These are phyloP conservation scores for Pangasianodon hypophthalmus DNA, from an alignment of 2,113 vertebrate species.

Conservation along the genomic window DNA sequence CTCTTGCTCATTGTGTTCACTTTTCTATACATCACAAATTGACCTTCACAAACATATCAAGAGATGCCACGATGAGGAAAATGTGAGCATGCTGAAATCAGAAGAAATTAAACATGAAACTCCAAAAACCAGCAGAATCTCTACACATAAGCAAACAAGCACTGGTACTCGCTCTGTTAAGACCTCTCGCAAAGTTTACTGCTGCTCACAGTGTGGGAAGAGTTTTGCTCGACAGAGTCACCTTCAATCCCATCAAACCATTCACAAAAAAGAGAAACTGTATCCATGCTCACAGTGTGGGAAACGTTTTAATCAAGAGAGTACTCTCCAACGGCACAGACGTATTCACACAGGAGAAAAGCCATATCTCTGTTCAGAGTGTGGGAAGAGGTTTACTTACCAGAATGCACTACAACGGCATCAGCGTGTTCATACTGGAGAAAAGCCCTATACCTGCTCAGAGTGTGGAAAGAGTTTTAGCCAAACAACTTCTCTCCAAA, in stretches of 20 bases:
- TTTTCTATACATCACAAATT: background rate
- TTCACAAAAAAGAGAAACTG: background rate
- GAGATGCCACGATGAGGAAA: background rate
- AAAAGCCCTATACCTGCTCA: background rate
- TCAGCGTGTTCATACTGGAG: background rate
- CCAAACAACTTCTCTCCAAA: background rate
- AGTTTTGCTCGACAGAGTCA: conserved; percentile 4
- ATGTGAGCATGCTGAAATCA: background rate
- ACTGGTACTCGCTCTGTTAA: background rate
- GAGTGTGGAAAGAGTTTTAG: background rate
- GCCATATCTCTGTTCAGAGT: background rate
- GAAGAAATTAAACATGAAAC: background rate
- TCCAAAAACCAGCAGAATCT: background rate
- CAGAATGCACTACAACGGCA: background rate
- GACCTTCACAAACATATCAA: background rate
- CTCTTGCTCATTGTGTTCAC: background rate
- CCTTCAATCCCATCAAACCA: background rate
- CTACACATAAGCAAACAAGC: background rate
- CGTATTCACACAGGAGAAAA: background rate
- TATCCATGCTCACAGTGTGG: background rate
- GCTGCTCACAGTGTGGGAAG: background rate
- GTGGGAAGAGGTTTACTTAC: conserved; percentile 4
- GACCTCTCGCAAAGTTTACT: background rate
- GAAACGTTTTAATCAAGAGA: background rate
- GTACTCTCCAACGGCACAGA: background rate